Percentiles rank a stretch among this genome's conserved stretches.
phyloP scores from a whole-genome alignment of 92 coral and sea anemone species.

The Epizoanthus ramosus region DNA sequence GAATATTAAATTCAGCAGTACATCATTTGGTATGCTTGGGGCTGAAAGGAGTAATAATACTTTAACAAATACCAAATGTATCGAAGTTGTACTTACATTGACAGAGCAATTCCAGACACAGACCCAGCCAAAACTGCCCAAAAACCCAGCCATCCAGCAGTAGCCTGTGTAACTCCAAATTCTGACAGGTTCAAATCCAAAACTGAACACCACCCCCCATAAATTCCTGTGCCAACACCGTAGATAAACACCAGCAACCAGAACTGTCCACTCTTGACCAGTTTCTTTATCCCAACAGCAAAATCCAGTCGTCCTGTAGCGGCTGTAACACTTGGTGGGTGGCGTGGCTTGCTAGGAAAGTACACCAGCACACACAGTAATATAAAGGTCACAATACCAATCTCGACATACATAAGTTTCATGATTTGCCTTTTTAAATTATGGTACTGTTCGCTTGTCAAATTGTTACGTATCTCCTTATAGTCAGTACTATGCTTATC shows the following conservation, averaged over 20 bases:
- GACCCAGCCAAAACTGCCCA: slow-evolving; percentile 93
- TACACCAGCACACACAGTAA: slow-evolving; percentile 73
- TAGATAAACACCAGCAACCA: slow-evolving; percentile 82
- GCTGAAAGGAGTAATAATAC: too few species aligned
- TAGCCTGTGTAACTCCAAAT: slow-evolving; percentile 71
- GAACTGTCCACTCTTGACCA: slow-evolving; percentile 79
- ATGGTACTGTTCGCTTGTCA: slow-evolving; percentile 56
- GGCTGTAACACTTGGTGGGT: slow-evolving; percentile 94
- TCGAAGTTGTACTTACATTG: slow-evolving; percentile 74
- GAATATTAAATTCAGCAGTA: too few species aligned
- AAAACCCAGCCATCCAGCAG: slow-evolving; percentile 95
- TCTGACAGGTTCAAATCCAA: slow-evolving; percentile 83
- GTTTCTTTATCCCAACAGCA: slow-evolving; percentile 70
- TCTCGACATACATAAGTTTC: slow-evolving; percentile 80
- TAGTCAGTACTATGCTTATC: slow-evolving; percentile 39
- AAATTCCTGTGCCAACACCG: slow-evolving; percentile 91
- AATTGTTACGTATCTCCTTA: slow-evolving; percentile 43
- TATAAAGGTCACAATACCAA: slow-evolving; percentile 65
- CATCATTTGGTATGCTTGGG: not conserved
- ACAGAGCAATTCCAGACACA: slow-evolving; percentile 90
- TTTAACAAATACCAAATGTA: too few species aligned
- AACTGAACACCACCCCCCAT: slow-evolving; percentile 96
- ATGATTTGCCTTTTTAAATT: slow-evolving; percentile 67
- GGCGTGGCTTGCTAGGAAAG: slow-evolving; percentile 83
- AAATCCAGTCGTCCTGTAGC: slow-evolving; percentile 95